Evolutionary conservation across 2,888 invertebrate species (phyloP), one percentile per base, ranked within the genome.

Genomic region (Pteria penguin): DNA sequence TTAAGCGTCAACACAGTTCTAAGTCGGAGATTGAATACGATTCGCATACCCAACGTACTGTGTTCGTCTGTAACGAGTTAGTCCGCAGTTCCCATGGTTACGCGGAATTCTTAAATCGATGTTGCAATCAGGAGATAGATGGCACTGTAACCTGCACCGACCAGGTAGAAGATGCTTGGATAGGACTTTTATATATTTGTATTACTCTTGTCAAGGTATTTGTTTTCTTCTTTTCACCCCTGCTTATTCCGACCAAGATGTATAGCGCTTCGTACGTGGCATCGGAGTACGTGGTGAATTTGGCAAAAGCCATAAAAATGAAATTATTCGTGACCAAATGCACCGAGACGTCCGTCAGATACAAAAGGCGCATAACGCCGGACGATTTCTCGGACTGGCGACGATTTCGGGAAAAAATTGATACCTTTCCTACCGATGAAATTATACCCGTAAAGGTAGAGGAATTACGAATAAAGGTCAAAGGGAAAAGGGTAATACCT

Each of bases 241-340:
- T 89, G 55, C 77, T 90, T 24, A 76, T 91, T 4, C 89, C 90
- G 1, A 73, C 83, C 32, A 82, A 85, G 57, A 85, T 90, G 81
- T 90, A 89, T 78, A 88, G 84, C 22, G 88, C 88, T 4, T 84
- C 88, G 0, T 89, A 90, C 60, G 83, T 86, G 55, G 88, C 89
- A 11, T 83, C 88, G 0, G 90, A 89, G 71, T 91, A 91, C 73
- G 84, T 89, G 3, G 86, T 90, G n/a, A 87, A 87, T 72, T 73
- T 88, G 31, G 84, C 85, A 66, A 81, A 87, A 22, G 84, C 83
- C 11, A 54, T 88, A 0, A 85, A 84, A 62, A 77, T 89, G 81
- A 88, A 86, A 72, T 52, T 89, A 18, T 87, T 87, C 65, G 78
- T 89, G 4, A 86, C 87, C 3, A 87, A 87, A 52, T 79, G 82